Percentiles rank a stretch among this genome's conserved stretches.
phyloP scores from a whole-genome alignment of 2,113 vertebrate genomes.

The Sinocyclocheilus maitianheensis region DNA sequence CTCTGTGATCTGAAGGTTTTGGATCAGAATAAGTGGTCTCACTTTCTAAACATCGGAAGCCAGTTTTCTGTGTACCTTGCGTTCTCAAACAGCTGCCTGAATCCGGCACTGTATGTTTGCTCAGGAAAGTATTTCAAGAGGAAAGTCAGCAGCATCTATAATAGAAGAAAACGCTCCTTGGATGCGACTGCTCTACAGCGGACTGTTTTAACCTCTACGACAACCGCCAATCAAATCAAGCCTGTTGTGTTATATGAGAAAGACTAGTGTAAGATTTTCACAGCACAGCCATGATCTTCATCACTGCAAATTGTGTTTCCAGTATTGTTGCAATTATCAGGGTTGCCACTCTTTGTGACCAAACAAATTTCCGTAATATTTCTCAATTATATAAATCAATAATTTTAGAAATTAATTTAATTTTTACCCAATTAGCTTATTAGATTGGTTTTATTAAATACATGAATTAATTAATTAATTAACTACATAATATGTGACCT shows the following conservation, averaged over 20 bases:
- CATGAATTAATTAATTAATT: no score
- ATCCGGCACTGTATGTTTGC: conserved; percentile 88
- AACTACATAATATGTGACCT: no score
- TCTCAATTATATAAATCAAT: no score
- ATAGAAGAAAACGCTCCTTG: conserved; percentile 57
- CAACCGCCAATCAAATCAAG: conserved; percentile 69
- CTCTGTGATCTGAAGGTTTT: conserved; percentile 64
- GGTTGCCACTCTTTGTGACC: no score
- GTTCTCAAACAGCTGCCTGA: conserved; percentile 90
- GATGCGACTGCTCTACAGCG: conserved; percentile 65
- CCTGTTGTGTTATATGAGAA: conserved; percentile 49
- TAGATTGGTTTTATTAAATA: no score
- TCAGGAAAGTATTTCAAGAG: conserved; percentile 88
- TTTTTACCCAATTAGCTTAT: no score
- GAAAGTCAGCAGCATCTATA: conserved; percentile 82
- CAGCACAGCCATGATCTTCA: no score
- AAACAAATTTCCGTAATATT: no score
- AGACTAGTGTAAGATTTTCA: neutral
- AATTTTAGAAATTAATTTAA: no score
- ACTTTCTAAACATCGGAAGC: conserved; percentile 67
- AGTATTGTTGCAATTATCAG: neutral
- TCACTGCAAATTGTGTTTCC: no score
- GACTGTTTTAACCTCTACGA: conserved; percentile 68
- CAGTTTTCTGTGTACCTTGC: conserved; percentile 79
- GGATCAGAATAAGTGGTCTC: conserved; percentile 60